Conservation (phyloP, 2,797 vertebrate genomes). For the Gambusia yucatana region DNA sequence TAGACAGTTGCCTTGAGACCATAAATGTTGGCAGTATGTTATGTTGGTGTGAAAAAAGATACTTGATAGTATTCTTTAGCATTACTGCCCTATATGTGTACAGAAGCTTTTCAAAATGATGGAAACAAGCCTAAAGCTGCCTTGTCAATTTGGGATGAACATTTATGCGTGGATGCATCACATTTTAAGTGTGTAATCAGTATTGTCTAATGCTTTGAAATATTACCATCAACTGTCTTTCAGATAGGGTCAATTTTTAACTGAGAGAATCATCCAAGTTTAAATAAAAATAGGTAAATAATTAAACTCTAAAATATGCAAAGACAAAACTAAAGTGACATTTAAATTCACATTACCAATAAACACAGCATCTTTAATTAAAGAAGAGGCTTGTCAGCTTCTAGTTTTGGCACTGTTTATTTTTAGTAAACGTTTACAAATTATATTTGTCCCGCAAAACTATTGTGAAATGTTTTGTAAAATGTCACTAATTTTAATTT, state of each 20-base stretch:
- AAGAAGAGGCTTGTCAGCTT: neutral
- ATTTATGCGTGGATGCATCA: neutral
- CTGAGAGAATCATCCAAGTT: neutral
- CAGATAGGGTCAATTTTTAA: neutral
- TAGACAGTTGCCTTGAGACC: neutral
- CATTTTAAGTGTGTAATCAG: neutral
- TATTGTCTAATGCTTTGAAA: neutral
- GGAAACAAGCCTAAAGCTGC: neutral
- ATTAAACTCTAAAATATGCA: neutral
- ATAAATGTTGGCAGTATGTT: neutral
- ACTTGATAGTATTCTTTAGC: conserved; percentile 12
- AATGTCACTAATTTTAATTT: neutral
- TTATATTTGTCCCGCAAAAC: too few relatives aligned
- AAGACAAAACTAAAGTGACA: neutral
- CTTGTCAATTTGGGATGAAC: neutral
- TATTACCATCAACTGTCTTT: neutral
- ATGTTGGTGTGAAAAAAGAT: neutral
- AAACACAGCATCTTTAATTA: neutral
- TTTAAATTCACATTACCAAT: neutral
- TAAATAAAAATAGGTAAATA: neutral
- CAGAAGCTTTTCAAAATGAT: neutral
- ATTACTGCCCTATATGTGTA: conserved; percentile 12
- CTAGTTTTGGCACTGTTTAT: neutral
- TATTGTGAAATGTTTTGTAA: neutral
- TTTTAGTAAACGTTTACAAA: neutral